phyloP scores from a whole-genome alignment of 2,113 vertebrate species.

The Rutilus rutilus region DNA sequence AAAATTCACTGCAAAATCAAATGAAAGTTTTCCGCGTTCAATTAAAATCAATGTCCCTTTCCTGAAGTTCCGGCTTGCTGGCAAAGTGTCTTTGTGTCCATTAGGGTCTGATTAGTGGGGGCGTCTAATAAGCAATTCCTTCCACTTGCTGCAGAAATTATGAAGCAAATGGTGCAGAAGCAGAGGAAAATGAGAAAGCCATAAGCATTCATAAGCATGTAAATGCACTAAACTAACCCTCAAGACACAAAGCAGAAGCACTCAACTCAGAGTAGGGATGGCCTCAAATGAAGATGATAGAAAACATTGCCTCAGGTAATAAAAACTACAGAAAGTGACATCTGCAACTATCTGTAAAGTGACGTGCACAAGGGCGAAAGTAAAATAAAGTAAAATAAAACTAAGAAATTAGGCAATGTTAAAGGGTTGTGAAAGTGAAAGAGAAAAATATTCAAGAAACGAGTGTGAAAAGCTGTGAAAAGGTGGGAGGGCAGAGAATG shows the following conservation, averaged over 20 bases:
- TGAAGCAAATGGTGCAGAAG: slow-evolving; percentile 44
- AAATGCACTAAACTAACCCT: background rate
- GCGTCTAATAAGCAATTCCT: slow-evolving; percentile 45
- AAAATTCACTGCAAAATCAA: slow-evolving; percentile 42
- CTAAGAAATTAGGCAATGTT: background rate
- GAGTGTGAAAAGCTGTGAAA: background rate
- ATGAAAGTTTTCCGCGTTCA: slow-evolving; percentile 46
- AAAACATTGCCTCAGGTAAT: background rate
- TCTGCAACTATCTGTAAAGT: background rate
- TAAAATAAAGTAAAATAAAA: background rate
- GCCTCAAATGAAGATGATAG: background rate
- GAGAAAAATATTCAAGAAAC: background rate
- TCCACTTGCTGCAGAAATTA: slow-evolving; percentile 46
- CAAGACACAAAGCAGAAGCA: slow-evolving; percentile 20
- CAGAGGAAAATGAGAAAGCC: slow-evolving; percentile 33
- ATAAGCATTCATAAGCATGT: slow-evolving; percentile 8
- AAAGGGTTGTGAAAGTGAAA: background rate
- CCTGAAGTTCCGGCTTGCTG: slow-evolving; percentile 32
- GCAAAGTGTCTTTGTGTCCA: slow-evolving; percentile 34
- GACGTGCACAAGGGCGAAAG: background rate
- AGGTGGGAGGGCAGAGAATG: background rate
- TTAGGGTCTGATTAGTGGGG: slow-evolving; percentile 45
- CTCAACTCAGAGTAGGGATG: background rate
- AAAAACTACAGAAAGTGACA: background rate
- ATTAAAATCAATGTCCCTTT: slow-evolving; percentile 52